phyloP scores from a whole-genome alignment of 2,113 vertebrate genomes.

The Mobula birostris region DNA sequence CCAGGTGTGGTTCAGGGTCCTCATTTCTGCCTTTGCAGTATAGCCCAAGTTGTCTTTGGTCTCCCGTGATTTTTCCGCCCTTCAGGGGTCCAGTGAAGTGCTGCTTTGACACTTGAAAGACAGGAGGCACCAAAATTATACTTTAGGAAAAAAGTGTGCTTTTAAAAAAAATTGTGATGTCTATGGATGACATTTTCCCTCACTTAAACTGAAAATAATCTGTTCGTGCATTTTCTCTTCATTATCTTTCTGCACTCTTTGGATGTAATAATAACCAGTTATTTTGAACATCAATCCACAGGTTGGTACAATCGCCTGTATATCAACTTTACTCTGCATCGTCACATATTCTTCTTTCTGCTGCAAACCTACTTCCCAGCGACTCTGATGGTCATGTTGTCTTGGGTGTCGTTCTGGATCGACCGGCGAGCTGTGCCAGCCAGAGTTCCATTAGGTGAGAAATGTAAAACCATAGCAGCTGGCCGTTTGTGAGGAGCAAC shows the following conservation, averaged over 20 bases:
- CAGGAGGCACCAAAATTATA: not conserved
- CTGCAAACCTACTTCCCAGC: constrained; percentile 86
- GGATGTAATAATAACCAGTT: constrained; percentile 1
- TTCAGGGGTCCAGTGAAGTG: too few species aligned
- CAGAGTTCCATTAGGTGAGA: constrained; percentile 76
- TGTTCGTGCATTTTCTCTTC: not conserved
- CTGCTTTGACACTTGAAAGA: too few species aligned
- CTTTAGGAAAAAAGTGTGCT: not conserved
- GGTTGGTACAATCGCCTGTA: constrained; percentile 90
- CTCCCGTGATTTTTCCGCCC: too few species aligned
- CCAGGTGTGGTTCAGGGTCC: too few species aligned
- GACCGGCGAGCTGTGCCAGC: constrained; percentile 82
- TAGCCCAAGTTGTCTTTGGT: too few species aligned
- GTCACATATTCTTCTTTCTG: constrained; percentile 88
- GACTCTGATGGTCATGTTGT: constrained; percentile 87
- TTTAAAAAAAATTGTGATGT: not conserved
- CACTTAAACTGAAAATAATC: not conserved
- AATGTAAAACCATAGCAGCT: not conserved
- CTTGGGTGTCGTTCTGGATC: constrained; percentile 90
- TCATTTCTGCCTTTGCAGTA: too few species aligned
- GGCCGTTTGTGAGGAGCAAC: not conserved
- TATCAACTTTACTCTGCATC: constrained; percentile 81
- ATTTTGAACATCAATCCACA: constrained; percentile 43
- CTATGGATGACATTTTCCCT: not conserved
- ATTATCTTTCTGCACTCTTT: not conserved